phyloP scores from a whole-genome alignment of 2,888 invertebrate genomes.

The Drosophila mayaguana region DNA sequence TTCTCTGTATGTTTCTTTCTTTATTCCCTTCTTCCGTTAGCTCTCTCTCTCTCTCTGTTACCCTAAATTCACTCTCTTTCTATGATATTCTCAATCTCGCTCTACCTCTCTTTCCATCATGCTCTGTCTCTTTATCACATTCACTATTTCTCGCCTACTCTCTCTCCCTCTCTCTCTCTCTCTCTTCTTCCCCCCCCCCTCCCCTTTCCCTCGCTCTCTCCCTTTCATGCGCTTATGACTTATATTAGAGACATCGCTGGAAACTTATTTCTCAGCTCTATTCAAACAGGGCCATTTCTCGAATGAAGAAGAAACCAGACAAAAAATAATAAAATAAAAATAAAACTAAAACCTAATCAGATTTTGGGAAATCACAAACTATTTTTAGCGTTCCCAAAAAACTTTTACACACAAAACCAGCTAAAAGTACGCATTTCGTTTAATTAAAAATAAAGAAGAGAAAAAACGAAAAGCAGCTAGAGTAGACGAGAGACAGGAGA shows the following conservation, averaged over 20 bases:
- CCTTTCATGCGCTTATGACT: not conserved
- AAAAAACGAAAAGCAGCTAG: not conserved
- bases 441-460: constrained; percentile 20
- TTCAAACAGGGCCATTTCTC: not conserved
- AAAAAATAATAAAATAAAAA: not conserved
- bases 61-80: not conserved
- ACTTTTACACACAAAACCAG: constrained; percentile 2
- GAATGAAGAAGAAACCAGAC: not conserved
- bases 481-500: not conserved
- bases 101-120: not conserved
- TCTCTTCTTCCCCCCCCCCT: not conserved
- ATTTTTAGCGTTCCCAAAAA: constrained; percentile 14
- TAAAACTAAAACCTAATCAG: constrained; percentile 10
- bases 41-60: not conserved
- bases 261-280: not conserved
- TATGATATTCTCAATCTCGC: not conserved
- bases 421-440: constrained; percentile 18
- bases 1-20: not conserved
- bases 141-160: no score
- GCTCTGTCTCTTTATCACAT: no score
- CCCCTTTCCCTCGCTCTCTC: no score
- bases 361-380: constrained; percentile 13
- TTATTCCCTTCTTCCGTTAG: no score
- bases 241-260: not conserved
- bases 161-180: not conserved